Base-by-base conservation (phyloP, 2,888 invertebrate genomes). In the Gibbula magus region DNA sequence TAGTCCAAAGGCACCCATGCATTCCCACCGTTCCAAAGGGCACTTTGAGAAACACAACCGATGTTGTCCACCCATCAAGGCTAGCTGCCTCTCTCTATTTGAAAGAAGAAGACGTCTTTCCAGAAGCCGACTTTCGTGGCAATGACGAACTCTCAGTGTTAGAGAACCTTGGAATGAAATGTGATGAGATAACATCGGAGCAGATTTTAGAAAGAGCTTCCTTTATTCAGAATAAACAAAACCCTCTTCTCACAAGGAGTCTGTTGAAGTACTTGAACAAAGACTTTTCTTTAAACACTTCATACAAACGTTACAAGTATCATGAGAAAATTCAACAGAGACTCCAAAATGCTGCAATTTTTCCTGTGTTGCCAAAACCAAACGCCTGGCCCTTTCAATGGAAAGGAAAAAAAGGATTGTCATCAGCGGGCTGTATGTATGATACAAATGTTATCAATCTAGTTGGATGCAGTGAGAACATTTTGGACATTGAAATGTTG, bases 21-120 rank as follows among this genome's bases (percentile, higher is more conserved):
- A 85, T 89, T 45, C 88, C 88, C 1, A 83, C 82, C 2, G 81
- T 83, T 16, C 85, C 87, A 39, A 67, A 78, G 18, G 87, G 87
- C 0, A 70, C 61, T n/a, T 79, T 88, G 18, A 80, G 74, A 22
- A 66, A 70, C 56, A 84, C 87, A 25, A 45, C 22, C 0, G 82
- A 86, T 66, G 82, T 89, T 13, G 79, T 89, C 20, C 82, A 87
- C 79, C 89, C 89, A 16, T 70, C 45, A 5, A 78, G 85, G n/a
- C 35, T 77, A n/a, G 32, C 85, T 7, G 82, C 85, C 22, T 39
- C 61, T 5, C 78, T 89, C 54, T 89, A 81, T 66, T 29, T 61
- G 18, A 79, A 81, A n/a, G 78, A 54, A 20, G 89, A 89, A 75
- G 84, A 79, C 2, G 32, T 83, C 22, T 89, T 89, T 79, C 88